phyloP scores from a whole-genome alignment of 30 jellyfish, hydroid and myxozoan species.

The Nemopilema nomurai region DNA sequence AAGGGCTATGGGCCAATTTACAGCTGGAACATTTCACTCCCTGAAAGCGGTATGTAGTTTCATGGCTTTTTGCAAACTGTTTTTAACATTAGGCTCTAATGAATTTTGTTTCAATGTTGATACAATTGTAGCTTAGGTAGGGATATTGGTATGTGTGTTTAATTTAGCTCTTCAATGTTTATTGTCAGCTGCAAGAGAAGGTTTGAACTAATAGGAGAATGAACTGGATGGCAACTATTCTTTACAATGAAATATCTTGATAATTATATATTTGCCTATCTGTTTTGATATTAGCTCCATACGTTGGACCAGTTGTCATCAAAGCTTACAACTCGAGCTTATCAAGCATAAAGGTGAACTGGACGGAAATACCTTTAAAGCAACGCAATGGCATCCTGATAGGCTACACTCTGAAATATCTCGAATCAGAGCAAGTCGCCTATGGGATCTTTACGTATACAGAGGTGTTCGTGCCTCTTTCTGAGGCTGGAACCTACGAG shows the following conservation, averaged over 20 bases:
- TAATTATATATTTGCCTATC: too few relatives aligned
- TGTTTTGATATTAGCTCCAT: too few relatives aligned
- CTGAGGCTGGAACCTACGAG: conserved; percentile 6
- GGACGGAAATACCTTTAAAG: conserved; percentile 30
- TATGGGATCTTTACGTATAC: neutral
- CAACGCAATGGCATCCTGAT: conserved; percentile 38
- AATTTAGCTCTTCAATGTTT: too few relatives aligned
- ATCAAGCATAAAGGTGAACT: conserved; percentile 23
- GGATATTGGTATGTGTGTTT: too few relatives aligned
- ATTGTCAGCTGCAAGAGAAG: too few relatives aligned
- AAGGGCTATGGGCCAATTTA: conserved; percentile 11
- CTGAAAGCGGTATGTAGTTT: conserved; percentile 18
- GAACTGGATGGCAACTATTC: too few relatives aligned
- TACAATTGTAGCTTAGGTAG: too few relatives aligned
- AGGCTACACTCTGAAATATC: conserved; percentile 17
- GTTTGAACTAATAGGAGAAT: too few relatives aligned
- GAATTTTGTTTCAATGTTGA: too few relatives aligned
- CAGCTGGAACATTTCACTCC: neutral
- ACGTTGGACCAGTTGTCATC: conserved; percentile 12
- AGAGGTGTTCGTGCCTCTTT: conserved; percentile 8
- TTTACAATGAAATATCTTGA: too few relatives aligned
- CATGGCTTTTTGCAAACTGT: neutral
- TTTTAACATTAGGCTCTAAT: too few relatives aligned
- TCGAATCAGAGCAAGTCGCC: neutral
- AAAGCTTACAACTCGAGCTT: conserved; percentile 38